phyloP scores from a whole-genome alignment of 2,888 invertebrate species.

The Aproaerema taeniolella region DNA sequence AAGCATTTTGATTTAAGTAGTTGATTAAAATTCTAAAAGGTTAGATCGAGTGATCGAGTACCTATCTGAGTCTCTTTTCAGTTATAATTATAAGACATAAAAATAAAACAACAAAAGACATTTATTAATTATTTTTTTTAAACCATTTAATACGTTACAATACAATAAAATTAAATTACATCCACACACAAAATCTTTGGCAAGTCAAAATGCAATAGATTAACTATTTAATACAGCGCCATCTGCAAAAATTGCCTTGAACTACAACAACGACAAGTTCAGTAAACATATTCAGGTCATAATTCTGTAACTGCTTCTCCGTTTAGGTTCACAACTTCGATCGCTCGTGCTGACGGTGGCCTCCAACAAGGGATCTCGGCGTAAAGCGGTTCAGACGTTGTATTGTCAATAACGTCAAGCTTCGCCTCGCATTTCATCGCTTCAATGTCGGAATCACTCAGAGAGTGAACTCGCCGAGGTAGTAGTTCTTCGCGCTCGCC shows the following conservation, averaged over 20 bases:
- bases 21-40: too few relatives aligned
- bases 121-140: neutral
- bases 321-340: constrained; percentile 59
- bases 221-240: neutral
- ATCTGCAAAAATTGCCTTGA: neutral
- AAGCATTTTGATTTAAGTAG: too few relatives aligned
- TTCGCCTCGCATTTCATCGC: constrained; percentile 65
- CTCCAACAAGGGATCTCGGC: constrained; percentile 81
- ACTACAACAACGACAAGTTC: neutral
- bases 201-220: constrained; percentile 13
- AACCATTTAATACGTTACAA: constrained; percentile 7
- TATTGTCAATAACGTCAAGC: constrained; percentile 54
- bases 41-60: too few relatives aligned
- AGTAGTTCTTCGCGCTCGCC: constrained; percentile 40
- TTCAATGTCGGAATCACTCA: constrained; percentile 61
- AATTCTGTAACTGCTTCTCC: constrained; percentile 73
- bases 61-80: too few relatives aligned
- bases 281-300: constrained; percentile 38
- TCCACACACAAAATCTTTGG: constrained; percentile 20
- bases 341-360: constrained; percentile 65
- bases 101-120: too few relatives aligned
- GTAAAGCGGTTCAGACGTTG: constrained; percentile 79
- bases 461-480: constrained; percentile 39
- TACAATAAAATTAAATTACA: constrained; percentile 7
- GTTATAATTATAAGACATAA: too few relatives aligned